Base-by-base conservation (phyloP, 2,797 vertebrate species). In the Leucoraja ocellata region DNA sequence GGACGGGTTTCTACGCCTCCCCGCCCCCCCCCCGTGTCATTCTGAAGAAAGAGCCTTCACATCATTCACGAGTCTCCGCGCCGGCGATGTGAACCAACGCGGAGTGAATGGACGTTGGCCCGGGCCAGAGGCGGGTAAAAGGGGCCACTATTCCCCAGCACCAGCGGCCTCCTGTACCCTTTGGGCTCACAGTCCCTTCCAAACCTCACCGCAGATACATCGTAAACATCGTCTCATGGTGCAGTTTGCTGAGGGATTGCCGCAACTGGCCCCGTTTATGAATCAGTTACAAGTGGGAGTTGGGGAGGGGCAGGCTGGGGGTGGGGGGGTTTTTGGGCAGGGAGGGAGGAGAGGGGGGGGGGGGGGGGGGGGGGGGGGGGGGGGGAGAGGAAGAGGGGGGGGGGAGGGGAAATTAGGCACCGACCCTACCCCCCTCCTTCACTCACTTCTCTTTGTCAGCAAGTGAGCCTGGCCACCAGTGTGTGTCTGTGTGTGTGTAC, bases 1-100 rank as follows among this genome's bases (percentile, higher is more conserved):
- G 90, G 90, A 92, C 1, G 32, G 90, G 54, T 54, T 54, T 92
- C 90, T 71, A 92, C 54, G 90, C 68, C 90, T 68, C 71, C 90
- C 54, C 54, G 28, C 46, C 46, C 46, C 2, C 46, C 46, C 46
- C 46, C 46, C 46, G 68, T 73, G 71, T 74, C 14, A 76, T 74
- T 36, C 36, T 92, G 90, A 54, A 76, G 90, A 92, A 92, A 74
- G 90, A 76, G 39, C 68, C n/a, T 23, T n/a, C 39, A 1, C 90
- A 92, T 92, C 74, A 92, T 92, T 46, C 46, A 46, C 46, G 0
- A 2, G 23, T 74, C 68, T 7, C 39, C 68, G 1, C 74, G 90
- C 68, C 71, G 1, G 58, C 23, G n/a, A 54, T 28, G 74, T 54
- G 36, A 8, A 91, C 88, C 32, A 32, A 32, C 32, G 73, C 16